Conservation (phyloP, 2,888 invertebrate genomes). For the Lutraria lutraria region DNA sequence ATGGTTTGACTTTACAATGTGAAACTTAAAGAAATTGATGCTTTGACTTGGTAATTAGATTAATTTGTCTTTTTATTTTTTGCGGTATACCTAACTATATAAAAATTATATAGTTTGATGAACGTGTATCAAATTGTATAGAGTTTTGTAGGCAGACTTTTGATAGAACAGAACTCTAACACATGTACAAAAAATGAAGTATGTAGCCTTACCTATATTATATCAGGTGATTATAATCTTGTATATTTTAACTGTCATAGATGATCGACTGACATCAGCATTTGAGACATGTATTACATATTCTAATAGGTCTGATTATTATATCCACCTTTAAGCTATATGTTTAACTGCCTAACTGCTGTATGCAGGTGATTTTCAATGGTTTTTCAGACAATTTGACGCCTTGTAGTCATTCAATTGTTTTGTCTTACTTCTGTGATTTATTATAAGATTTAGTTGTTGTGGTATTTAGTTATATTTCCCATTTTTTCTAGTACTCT, state of each 20-base stretch:
- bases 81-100: too few relatives aligned
- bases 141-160: too few relatives aligned
- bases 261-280: too few relatives aligned
- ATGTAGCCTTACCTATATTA: not conserved
- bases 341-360: not conserved
- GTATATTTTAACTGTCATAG: not conserved
- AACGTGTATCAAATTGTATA: too few relatives aligned
- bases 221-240: not conserved
- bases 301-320: not conserved
- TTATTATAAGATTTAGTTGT: not conserved
- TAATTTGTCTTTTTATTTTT: too few relatives aligned
- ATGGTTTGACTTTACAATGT: too few relatives aligned
- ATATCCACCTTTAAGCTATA: not conserved
- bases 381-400: slow-evolving; percentile 16
- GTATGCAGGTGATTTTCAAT: not conserved
- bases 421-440: not conserved
- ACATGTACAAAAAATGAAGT: too few relatives aligned
- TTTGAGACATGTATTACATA: not conserved
- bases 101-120: too few relatives aligned
- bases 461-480: not conserved
- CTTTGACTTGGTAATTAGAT: too few relatives aligned
- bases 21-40: too few relatives aligned
- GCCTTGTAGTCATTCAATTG: not conserved
- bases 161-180: too few relatives aligned
- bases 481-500: not conserved